phyloP scores from a whole-genome alignment of 2,888 invertebrate genomes.

The Lycia hirtaria region DNA sequence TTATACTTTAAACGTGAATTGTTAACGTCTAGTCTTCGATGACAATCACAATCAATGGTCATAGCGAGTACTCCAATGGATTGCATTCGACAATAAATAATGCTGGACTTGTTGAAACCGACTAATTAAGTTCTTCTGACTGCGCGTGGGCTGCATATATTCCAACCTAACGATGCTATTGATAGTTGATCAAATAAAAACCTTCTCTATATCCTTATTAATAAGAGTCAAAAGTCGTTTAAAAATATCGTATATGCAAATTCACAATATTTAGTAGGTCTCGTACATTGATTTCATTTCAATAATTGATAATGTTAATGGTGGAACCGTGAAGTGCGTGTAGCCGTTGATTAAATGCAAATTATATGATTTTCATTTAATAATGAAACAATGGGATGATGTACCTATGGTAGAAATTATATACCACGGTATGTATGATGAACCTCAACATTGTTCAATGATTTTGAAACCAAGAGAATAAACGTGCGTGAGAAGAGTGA shows the following conservation, averaged over 20 bases:
- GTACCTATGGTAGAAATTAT: too few species aligned
- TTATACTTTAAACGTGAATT: too few species aligned
- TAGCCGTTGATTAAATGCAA: slow-evolving; percentile 45
- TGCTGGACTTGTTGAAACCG: slow-evolving; percentile 67
- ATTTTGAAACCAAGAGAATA: too few species aligned
- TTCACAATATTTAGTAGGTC: slow-evolving; percentile 63
- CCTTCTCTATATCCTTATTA: slow-evolving; percentile 43
- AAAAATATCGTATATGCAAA: slow-evolving; percentile 67
- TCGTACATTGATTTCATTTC: slow-evolving; percentile 64
- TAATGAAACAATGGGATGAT: slow-evolving; percentile 33
- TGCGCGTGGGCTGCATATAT: slow-evolving; percentile 69
- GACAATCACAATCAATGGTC: too few species aligned
- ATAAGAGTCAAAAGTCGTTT: slow-evolving; percentile 36
- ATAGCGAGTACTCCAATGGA: too few species aligned
- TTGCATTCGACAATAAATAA: slow-evolving; percentile 78
- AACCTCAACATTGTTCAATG: too few species aligned
- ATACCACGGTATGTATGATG: too few species aligned
- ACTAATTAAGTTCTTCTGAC: slow-evolving; percentile 83
- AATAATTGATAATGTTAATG: slow-evolving; percentile 77
- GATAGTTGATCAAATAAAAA: slow-evolving; percentile 41
- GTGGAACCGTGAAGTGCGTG: slow-evolving; percentile 55
- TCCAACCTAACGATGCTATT: slow-evolving; percentile 61
- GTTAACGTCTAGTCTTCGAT: too few species aligned
- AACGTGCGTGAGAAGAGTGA: too few species aligned
- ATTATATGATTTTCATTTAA: slow-evolving; percentile 30